These are phyloP conservation scores for Sisyra terminalis DNA, from an alignment of 2,888 invertebrate species.

Conservation along the genomic window DNA sequence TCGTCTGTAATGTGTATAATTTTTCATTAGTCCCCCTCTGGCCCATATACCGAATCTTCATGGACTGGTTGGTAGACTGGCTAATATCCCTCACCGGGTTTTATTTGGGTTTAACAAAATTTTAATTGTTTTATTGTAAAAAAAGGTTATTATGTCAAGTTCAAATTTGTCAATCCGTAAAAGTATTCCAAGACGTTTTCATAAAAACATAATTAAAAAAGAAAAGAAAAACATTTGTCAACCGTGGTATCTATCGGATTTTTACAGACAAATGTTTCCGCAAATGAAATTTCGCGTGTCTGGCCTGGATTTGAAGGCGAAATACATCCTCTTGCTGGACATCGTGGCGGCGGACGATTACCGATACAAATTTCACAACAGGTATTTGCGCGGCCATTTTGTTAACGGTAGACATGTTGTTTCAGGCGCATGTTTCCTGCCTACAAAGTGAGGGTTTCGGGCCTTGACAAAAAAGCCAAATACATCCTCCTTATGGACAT, in stretches of 20 bases:
- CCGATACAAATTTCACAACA: slow-evolving; percentile 95
- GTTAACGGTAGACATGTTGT: slow-evolving; percentile 24
- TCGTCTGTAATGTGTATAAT: no score
- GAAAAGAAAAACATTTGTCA: background rate
- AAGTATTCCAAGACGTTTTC: no score
- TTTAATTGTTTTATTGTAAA: no score
- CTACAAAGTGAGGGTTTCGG: slow-evolving; percentile 90
- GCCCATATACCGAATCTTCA: no score
- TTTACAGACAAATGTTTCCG: slow-evolving; percentile 97
- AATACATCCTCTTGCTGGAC: slow-evolving; percentile 97
- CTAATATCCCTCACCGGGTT: no score
- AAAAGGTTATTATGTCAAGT: no score
- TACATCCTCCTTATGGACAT: slow-evolving; percentile 96
- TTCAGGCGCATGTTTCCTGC: slow-evolving; percentile 96
- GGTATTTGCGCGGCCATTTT: slow-evolving; percentile 32
- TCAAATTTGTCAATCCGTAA: no score
- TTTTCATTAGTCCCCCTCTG: no score
- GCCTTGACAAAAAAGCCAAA: slow-evolving; percentile 93
- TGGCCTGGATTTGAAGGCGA: slow-evolving; percentile 96
- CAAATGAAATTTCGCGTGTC: slow-evolving; percentile 98
- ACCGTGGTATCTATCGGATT: slow-evolving; percentile 4
- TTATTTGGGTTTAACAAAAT: no score
- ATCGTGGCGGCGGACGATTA: slow-evolving; percentile 98
- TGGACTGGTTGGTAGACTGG: no score
- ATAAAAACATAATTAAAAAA: background rate